phyloP scores from a whole-genome alignment of 2,113 vertebrate genomes.

The Amblyornis subalaris region DNA sequence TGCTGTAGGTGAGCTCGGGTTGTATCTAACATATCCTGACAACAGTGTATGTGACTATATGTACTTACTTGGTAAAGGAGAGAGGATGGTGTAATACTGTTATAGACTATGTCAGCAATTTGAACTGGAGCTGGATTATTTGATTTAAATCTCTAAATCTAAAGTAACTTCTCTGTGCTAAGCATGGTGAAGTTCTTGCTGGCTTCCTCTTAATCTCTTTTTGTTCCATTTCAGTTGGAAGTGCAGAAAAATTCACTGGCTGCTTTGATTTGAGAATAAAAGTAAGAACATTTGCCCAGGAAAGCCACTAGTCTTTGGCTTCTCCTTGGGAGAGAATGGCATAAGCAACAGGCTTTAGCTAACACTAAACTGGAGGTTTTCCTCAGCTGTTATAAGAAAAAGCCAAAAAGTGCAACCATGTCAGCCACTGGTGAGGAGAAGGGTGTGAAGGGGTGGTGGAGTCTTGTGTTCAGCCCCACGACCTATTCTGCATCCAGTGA shows the following conservation, averaged over 20 bases:
- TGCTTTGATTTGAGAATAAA: neutral
- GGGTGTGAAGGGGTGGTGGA: accelerated
- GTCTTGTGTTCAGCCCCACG: neutral
- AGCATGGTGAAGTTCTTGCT: neutral
- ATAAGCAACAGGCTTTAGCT: neutral
- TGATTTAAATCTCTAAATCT: neutral
- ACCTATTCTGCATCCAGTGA: neutral
- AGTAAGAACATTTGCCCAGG: neutral
- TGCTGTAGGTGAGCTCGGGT: neutral
- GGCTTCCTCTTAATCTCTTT: neutral
- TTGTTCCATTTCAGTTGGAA: neutral
- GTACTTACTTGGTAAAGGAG: neutral
- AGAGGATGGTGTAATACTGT: neutral
- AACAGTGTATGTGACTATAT: neutral
- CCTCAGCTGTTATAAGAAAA: neutral
- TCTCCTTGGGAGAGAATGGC: neutral
- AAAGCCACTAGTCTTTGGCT: neutral
- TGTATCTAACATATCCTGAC: neutral
- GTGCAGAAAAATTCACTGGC: neutral
- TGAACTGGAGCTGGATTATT: neutral
- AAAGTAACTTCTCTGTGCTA: neutral
- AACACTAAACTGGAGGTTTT: neutral
- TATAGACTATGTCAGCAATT: neutral
- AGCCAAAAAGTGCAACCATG: neutral
- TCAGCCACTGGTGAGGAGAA: neutral